Evolutionary conservation across 1,140 invertebrate species (phyloP), one percentile per base, ranked within the genome.

Genomic region (Sitodiplosis mosellana): DNA sequence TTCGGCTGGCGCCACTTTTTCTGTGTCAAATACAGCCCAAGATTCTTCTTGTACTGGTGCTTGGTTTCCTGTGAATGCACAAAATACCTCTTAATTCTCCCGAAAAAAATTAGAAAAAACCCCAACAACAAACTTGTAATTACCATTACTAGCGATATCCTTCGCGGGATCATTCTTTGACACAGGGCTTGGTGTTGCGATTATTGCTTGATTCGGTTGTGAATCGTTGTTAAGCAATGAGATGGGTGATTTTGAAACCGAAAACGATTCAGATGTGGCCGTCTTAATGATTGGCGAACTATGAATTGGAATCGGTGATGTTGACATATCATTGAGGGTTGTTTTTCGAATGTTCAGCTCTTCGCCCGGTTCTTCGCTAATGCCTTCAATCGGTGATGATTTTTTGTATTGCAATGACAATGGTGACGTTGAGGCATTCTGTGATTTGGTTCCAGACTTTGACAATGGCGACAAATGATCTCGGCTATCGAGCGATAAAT

Each of bases 1-100:
- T 27, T 33, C 43, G 12, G 20, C 5, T 27, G 6, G 21, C 4
- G 7, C 14, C 2, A 15, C 43, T 22, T 38, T 17, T 17, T 12
- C 19, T 42, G 46, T 20, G 19, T 64, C 62, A 17, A 64, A 64
- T 1, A 61, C 60, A 38, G 62, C 62, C 61, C 62, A 64, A 0
- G 61, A 64, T 33, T 63, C 60, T 14, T 50, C 49, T 2, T 47
- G 33, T 0, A 37, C 37, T 45, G 45, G 36, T 6, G 17, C 36
- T 14, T 27, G 27, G 27, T 27, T 27, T 27, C 27, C 27, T 27
- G 27, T 5, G 3, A 27, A 27, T 27, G 10, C n/a, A n/a, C n/a
- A n/a, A n/a, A n/a, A n/a, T n/a, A n/a, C n/a, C n/a, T n/a, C n/a
- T n/a, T n/a, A n/a, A n/a, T n/a, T n/a, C n/a, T n/a, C n/a, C n/a